phyloP scores from a whole-genome alignment of 1,140 invertebrate genomes.

The Oryctes rhinoceros region DNA sequence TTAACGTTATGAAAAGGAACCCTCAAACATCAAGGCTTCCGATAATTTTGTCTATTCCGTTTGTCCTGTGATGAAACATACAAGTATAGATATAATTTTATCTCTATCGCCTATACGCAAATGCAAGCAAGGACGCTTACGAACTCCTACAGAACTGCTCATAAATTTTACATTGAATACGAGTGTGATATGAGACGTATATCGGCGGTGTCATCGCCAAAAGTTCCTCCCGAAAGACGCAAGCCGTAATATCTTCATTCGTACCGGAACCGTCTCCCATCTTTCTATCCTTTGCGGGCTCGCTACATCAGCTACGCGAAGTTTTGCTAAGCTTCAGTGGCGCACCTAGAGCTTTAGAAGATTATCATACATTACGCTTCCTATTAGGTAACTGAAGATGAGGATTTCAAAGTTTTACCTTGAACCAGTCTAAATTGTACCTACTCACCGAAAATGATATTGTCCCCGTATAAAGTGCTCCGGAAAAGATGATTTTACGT shows the following conservation, averaged over 20 bases:
- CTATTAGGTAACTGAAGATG: conserved; percentile 33
- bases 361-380: conserved; percentile 30
- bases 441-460: conserved; percentile 13
- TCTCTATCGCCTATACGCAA: neutral
- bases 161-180: neutral
- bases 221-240: neutral
- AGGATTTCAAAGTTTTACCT: conserved; percentile 31
- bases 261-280: neutral
- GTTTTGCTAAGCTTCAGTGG: conserved; percentile 17
- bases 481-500: neutral
- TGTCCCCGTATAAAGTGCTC: neutral
- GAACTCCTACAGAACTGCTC: neutral
- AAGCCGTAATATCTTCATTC: neutral
- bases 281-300: neutral
- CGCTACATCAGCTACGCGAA: neutral
- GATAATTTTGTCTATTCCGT: too few relatives aligned
- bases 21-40: too few relatives aligned
- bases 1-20: too few relatives aligned
- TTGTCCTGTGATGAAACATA: too few relatives aligned
- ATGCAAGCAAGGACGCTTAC: neutral
- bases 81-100: neutral
- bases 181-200: neutral
- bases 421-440: conserved; percentile 36
- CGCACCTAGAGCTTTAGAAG: conserved; percentile 25
- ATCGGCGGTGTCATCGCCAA: neutral